These are phyloP conservation scores for Catocala sponsa DNA, from an alignment of 2,888 invertebrate species.

Conservation along the genomic window DNA sequence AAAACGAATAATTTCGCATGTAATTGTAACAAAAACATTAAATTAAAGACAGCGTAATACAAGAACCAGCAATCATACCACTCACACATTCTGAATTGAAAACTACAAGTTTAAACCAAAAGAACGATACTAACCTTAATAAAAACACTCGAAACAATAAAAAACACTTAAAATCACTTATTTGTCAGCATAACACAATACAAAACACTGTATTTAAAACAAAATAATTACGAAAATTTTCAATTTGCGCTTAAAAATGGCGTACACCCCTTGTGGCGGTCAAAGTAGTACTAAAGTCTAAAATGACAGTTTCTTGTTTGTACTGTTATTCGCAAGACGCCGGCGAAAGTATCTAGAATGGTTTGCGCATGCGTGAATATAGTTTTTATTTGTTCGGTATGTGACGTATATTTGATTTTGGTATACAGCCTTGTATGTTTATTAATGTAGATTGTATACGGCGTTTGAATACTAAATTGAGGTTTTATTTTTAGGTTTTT, in stretches of 20 bases:
- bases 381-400: slow-evolving; percentile 5
- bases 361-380: slow-evolving; percentile 18
- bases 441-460: too few species aligned
- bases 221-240: slow-evolving; percentile 11
- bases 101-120: background rate
- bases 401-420: slow-evolving; percentile 1
- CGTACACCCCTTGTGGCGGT: background rate
- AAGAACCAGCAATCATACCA: too few species aligned
- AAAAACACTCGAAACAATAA: slow-evolving; percentile 3
- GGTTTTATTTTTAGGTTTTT: too few species aligned
- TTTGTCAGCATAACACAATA: slow-evolving; percentile 3
- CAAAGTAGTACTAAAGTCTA: slow-evolving; percentile 6
- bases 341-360: slow-evolving; percentile 20
- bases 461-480: too few species aligned
- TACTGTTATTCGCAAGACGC: slow-evolving; percentile 23
- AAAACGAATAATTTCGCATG: slow-evolving; percentile 6
- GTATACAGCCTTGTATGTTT: background rate
- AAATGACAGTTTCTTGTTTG: slow-evolving; percentile 9
- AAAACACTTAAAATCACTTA: slow-evolving; percentile 11
- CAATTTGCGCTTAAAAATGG: background rate
- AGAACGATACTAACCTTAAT: slow-evolving; percentile 4
- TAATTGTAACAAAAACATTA: slow-evolving; percentile 2
- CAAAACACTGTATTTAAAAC: background rate
- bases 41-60: background rate
- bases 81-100: background rate